Conservation (phyloP, 2,888 invertebrate species). For the Corythucha ciliata region DNA sequence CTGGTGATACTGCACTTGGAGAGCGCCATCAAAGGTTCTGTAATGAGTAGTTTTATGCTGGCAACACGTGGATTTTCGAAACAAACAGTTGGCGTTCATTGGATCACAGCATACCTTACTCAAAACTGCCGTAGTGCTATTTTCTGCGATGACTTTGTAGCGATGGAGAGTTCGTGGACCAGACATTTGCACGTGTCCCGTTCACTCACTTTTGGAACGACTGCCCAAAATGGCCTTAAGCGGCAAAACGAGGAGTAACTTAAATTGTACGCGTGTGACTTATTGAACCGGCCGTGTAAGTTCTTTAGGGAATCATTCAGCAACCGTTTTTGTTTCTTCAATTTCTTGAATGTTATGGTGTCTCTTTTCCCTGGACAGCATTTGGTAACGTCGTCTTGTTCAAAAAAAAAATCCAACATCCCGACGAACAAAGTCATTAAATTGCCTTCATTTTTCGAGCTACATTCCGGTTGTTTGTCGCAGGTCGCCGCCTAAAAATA, state of each 20-base stretch:
- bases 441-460: neutral
- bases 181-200: constrained; percentile 2
- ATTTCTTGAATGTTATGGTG: neutral
- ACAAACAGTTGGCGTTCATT: no score
- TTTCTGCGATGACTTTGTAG: no score
- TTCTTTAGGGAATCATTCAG: neutral
- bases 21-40: no score
- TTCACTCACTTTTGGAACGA: constrained; percentile 7
- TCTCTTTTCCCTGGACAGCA: neutral
- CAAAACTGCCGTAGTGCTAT: no score
- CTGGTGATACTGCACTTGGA: no score
- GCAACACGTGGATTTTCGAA: no score
- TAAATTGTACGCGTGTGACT: constrained; percentile 1
- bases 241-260: neutral
- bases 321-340: neutral
- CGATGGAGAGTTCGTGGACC: neutral
- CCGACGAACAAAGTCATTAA: no score
- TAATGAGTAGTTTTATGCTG: no score
- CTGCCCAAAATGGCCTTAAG: neutral
- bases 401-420: neutral
- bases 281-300: constrained; percentile 2
- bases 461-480: neutral
- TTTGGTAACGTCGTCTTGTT: constrained; percentile 1
- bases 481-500: neutral
- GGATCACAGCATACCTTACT: no score